Evolutionary conservation across 2,888 invertebrate species (phyloP).

Genomic region (Pogonocherus hispidulus): DNA sequence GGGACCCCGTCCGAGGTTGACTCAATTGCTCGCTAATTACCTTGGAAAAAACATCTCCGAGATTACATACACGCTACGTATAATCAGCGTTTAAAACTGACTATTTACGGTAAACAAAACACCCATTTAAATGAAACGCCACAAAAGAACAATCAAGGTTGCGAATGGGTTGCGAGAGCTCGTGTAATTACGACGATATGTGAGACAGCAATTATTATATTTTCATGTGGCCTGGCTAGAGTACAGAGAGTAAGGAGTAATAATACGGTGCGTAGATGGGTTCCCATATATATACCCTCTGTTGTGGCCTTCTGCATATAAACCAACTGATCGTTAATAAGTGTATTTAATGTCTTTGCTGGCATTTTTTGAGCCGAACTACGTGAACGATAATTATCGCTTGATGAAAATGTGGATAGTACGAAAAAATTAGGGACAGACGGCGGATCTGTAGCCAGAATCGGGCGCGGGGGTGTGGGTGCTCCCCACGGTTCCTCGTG

Average conservation of each 20-base stretch:
- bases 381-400: neutral
- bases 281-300: slow-evolving; percentile 12
- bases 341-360: neutral
- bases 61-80: neutral
- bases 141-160: slow-evolving; percentile 2
- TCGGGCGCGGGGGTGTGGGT: no score
- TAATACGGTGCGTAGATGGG: neutral
- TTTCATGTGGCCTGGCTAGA: neutral
- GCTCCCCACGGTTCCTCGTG: no score
- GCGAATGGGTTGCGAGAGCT: neutral
- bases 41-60: neutral
- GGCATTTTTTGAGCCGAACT: neutral
- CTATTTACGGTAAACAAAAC: slow-evolving; percentile 9
- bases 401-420: no score
- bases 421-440: no score
- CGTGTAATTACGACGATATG: slow-evolving; percentile 1
- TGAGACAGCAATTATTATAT: slow-evolving; percentile 8
- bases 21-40: neutral
- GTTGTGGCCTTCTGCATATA: neutral
- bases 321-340: neutral
- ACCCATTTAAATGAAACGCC: slow-evolving; percentile 5
- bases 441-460: no score
- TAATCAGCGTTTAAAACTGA: slow-evolving; percentile 2
- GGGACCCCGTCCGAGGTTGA: no score
- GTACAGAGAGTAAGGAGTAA: neutral